Evolutionary conservation across 2,113 vertebrate species (phyloP), one percentile per base, ranked within the genome.

Genomic region (Todiramphus saurophagus): DNA sequence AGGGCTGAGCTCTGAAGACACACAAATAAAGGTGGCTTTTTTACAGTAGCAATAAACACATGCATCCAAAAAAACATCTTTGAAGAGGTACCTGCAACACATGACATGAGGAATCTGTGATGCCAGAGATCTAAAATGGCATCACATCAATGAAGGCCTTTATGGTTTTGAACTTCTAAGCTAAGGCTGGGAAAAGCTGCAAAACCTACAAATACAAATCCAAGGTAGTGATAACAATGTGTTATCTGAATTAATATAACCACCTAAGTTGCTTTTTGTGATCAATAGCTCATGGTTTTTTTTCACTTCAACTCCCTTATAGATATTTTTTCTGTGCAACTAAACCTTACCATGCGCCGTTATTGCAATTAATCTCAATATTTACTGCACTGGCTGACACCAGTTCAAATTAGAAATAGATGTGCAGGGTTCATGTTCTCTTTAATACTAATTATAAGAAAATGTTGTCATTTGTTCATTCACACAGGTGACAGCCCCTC

Each of bases 301-400:
- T 59, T 64, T 69, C 64, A 92, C 74, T 78, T 94, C 85, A 58
- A 58, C 28, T 39, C 13, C 31, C 37, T 63, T 33, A 56, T 28
- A 56, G 30, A 2, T 73, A 51, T 91, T 92, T 63, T 37, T 20
- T 58, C 58, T 94, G 91, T 95, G 74, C 89, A 97, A 96, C 62
- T 96, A 94, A 93, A 88, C 60, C 72, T 68, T 94, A 96, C 96
- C 70, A 94, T 87, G 59, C 84, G 55, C 83, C 87, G 73, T n/a
- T 69, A 28, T 66, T 91, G 27, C 70, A 87, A 78, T 96, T 95
- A 88, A 82, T 94, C 87, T 92, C 63, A 94, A 15, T 72, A 94
- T 96, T 93, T 88, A 92, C 48, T 33, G 41, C 64, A 58, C 20
- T 75, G 66, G 48, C 68, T 95, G 89, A 94, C 75, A 96, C 4